These are phyloP conservation scores for Saimiri boliviensis DNA, from an alignment of 2,113 vertebrate genomes.

Conservation along the genomic window DNA sequence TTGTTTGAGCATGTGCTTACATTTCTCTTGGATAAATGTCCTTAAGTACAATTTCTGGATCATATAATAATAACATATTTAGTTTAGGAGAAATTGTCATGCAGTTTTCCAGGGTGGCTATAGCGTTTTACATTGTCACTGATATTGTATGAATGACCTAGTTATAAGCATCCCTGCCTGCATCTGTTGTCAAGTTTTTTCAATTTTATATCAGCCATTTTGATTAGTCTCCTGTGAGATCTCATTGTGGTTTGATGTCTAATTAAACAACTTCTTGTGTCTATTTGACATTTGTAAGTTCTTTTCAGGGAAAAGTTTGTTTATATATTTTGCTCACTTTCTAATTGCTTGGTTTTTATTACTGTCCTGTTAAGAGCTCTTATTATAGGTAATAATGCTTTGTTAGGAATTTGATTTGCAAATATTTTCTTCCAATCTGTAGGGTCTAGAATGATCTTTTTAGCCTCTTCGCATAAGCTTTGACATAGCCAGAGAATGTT, in stretches of 20 bases:
- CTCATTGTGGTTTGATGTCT: not conserved
- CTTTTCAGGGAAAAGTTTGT: not conserved
- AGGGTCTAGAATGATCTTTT: not conserved
- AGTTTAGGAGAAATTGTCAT: not conserved
- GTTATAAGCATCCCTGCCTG: not conserved
- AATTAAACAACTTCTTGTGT: not conserved
- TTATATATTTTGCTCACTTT: not conserved
- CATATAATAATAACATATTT: not conserved
- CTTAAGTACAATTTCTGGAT: not conserved
- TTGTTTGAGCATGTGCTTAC: not conserved
- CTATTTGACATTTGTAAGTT: not conserved
- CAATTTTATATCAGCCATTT: not conserved
- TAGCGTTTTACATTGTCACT: not conserved
- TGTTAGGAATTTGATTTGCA: not conserved
- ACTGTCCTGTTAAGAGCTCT: not conserved
- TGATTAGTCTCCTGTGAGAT: not conserved
- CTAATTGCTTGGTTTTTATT: not conserved
- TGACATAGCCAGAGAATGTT: not conserved
- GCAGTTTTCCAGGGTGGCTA: not conserved
- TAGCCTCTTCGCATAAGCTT: not conserved
- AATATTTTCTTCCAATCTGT: not conserved
- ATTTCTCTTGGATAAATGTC: not conserved
- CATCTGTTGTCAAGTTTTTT: not conserved
- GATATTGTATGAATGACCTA: not conserved
- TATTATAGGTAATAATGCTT: not conserved